phyloP scores from a whole-genome alignment of 1,140 invertebrate genomes.

The Pogonomyrmex californicus region DNA sequence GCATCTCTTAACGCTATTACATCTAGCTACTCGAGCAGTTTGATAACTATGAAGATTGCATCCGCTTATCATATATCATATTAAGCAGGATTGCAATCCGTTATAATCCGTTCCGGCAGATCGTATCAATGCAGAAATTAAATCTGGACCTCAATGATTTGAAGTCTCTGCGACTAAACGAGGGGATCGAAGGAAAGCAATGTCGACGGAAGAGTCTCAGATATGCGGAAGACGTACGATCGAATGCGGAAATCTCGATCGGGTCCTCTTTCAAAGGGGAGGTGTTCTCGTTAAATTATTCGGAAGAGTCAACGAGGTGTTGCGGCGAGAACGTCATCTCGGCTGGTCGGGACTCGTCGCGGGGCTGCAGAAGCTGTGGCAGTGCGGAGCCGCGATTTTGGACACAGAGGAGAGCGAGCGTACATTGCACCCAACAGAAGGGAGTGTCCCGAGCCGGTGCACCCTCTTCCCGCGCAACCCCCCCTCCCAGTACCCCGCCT shows the following conservation, averaged over 20 bases:
- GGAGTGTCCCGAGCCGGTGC: constrained; percentile 77
- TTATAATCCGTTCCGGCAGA: not conserved
- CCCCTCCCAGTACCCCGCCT: constrained; percentile 74
- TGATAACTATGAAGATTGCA: not conserved
- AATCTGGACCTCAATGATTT: not conserved
- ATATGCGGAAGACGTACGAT: constrained; percentile 44
- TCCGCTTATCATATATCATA: not conserved
- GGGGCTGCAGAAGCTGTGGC: constrained; percentile 51
- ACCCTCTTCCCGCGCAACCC: constrained; percentile 48
- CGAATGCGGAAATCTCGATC: constrained; percentile 25
- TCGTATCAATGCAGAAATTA: not conserved
- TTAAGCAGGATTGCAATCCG: not conserved
- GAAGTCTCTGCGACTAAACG: not conserved
- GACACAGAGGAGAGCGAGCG: constrained; percentile 71
- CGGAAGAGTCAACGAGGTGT: constrained; percentile 52
- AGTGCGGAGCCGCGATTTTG: constrained; percentile 71
- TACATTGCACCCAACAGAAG: constrained; percentile 80
- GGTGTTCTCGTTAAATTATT: constrained; percentile 56
- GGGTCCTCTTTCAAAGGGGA: constrained; percentile 1
- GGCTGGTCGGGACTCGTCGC: constrained; percentile 3
- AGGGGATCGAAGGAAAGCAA: not conserved
- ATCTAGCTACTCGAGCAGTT: not conserved
- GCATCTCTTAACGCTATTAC: not conserved
- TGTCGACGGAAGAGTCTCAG: constrained; percentile 13
- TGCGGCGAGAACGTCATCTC: constrained; percentile 1